A percentile compares a stretch with the other conserved stretches of the same genome.
These are phyloP conservation scores for Dasypolia templi DNA, from an alignment of 2,888 invertebrate genomes.

Conservation along the genomic window DNA sequence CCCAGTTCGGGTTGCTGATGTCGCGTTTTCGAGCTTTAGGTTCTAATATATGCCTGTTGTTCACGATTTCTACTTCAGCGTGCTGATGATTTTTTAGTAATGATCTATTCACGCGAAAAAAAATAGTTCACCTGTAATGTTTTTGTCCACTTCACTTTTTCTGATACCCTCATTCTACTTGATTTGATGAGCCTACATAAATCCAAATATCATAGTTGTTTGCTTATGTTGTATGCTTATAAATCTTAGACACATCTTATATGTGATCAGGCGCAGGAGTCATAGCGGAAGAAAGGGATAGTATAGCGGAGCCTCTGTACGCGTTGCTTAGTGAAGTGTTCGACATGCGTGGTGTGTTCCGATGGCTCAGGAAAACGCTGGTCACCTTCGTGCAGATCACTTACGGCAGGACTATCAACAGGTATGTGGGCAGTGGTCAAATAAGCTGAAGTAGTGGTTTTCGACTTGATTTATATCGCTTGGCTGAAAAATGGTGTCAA, in stretches of 20 bases:
- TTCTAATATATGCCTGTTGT: not conserved
- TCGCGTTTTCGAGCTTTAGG: not conserved
- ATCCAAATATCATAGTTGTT: not conserved
- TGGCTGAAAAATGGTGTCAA: not conserved
- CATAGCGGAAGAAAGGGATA: conserved; percentile 93
- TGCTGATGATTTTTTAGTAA: not conserved
- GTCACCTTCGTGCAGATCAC: conserved; percentile 98
- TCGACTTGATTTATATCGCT: not conserved
- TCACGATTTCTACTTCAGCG: not conserved
- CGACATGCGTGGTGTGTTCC: conserved; percentile 96
- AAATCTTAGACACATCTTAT: not conserved
- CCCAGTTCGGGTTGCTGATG: not conserved
- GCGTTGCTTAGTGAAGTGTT: conserved; percentile 96
- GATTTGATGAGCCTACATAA: not conserved
- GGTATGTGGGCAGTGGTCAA: conserved; percentile 79
- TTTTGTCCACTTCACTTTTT: not conserved
- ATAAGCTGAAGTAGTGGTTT: not conserved
- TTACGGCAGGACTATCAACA: conserved; percentile 97
- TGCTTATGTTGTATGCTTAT: too few relatives aligned
- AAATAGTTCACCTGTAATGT: not conserved
- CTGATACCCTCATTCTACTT: not conserved
- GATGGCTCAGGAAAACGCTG: conserved; percentile 96
- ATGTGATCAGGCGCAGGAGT: conserved; percentile 79
- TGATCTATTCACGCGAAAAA: not conserved
- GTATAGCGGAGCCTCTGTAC: conserved; percentile 97